These are phyloP conservation scores for Euzetes globulus DNA, from an alignment of 2,888 invertebrate genomes.

Conservation along the genomic window DNA sequence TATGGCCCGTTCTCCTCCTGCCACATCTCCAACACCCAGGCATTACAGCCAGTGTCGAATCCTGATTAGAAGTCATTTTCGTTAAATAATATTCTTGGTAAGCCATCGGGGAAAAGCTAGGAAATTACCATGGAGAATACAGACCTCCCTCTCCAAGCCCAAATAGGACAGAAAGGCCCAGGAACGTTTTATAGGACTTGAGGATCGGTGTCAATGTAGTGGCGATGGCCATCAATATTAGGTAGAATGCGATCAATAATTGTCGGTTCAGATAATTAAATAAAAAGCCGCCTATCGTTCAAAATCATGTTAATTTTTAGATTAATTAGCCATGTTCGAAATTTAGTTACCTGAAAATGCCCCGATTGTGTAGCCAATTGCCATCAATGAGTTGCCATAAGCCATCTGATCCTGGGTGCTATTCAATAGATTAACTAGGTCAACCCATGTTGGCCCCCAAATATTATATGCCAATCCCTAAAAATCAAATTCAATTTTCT, in stretches of 20 bases:
- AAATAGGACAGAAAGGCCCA: not conserved
- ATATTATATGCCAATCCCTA: slow-evolving; percentile 30
- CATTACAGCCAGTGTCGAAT: slow-evolving; percentile 30
- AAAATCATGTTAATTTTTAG: not conserved
- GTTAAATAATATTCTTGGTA: too few relatives aligned
- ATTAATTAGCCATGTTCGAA: too few relatives aligned
- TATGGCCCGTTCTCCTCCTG: slow-evolving; percentile 24
- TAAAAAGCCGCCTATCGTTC: slow-evolving; percentile 1
- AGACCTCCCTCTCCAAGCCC: slow-evolving; percentile 32
- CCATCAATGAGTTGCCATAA: slow-evolving; percentile 33
- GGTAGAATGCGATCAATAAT: slow-evolving; percentile 23
- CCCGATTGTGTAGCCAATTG: slow-evolving; percentile 29
- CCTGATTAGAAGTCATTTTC: not conserved
- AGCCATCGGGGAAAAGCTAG: too few relatives aligned
- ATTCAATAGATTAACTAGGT: slow-evolving; percentile 22
- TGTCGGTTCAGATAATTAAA: slow-evolving; percentile 24
- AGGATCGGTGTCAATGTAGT: slow-evolving; percentile 19
- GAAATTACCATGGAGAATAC: too few relatives aligned
- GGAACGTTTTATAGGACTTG: not conserved
- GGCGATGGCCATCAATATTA: slow-evolving; percentile 15
- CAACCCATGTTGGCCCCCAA: slow-evolving; percentile 33
- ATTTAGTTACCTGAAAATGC: slow-evolving; percentile 24
- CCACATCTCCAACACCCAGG: slow-evolving; percentile 31
- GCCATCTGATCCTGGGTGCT: slow-evolving; percentile 26
- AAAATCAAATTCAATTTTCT: not conserved